A percentile compares a stretch with the other conserved stretches of the same genome.
These are phyloP conservation scores for Choloepus didactylus DNA, from an alignment of 2,797 vertebrate genomes.

Conservation along the genomic window DNA sequence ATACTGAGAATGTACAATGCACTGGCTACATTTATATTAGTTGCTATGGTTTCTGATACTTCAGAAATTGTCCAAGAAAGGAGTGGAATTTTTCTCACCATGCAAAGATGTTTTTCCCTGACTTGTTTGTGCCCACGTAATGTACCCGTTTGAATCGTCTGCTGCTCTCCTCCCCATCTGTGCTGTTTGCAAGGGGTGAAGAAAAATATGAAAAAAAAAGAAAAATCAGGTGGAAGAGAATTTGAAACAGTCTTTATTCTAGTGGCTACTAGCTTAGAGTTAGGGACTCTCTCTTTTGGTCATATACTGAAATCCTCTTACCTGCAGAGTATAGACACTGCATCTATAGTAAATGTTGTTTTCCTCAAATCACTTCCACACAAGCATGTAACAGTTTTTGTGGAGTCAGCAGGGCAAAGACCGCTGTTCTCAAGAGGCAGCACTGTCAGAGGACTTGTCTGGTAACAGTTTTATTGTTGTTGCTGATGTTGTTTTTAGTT, in stretches of 20 bases:
- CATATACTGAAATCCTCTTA: background rate
- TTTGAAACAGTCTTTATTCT: slow-evolving; percentile 41
- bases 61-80: slow-evolving; percentile 83
- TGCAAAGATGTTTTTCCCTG: slow-evolving; percentile 80
- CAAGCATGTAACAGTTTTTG: background rate
- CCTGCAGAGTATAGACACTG: background rate
- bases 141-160: slow-evolving; percentile 75
- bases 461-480: background rate
- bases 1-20: slow-evolving; percentile 73
- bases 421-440: background rate
- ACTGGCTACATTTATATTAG: slow-evolving; percentile 78
- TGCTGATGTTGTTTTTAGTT: slow-evolving; percentile 4
- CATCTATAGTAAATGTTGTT: background rate
- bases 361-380: background rate
- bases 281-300: background rate
- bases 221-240: slow-evolving; percentile 41
- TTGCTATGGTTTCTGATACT: slow-evolving; percentile 87
- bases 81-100: slow-evolving; percentile 83
- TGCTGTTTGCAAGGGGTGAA: slow-evolving; percentile 50
- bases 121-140: slow-evolving; percentile 83
- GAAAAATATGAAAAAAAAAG: too few relatives aligned
- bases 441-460: background rate
- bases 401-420: background rate
- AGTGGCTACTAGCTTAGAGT: slow-evolving; percentile 33
- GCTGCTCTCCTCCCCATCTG: slow-evolving; percentile 72